Percentiles rank a stretch among this genome's conserved stretches.
Evolutionary conservation across 2,888 invertebrate genomes (phyloP).

Genomic region (Metacarcinus magister): DNA sequence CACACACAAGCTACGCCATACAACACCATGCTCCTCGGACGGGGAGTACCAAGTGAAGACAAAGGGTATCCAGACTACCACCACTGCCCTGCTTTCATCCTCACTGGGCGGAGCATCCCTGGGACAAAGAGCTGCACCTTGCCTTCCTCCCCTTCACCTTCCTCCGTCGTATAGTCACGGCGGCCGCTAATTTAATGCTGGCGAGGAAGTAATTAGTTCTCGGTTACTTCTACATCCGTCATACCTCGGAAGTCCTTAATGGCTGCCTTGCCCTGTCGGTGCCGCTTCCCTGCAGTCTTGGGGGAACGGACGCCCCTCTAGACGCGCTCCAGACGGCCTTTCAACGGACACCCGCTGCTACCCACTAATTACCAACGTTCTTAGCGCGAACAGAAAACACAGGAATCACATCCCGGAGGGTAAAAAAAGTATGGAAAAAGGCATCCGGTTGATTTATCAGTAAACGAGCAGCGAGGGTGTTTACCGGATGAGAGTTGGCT

Average conservation of each 20-base stretch:
- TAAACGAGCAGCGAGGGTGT: not conserved
- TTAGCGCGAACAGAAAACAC: constrained; percentile 17
- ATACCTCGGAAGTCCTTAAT: constrained; percentile 32
- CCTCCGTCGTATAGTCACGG: not conserved
- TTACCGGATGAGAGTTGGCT: not conserved
- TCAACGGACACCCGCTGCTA: not conserved
- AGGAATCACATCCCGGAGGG: constrained; percentile 37
- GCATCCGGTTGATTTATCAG: not conserved
- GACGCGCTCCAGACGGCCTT: not conserved
- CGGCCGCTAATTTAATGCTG: constrained; percentile 14
- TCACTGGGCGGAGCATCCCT: constrained; percentile 26
- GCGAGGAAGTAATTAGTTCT: constrained; percentile 53
- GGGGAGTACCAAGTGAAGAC: not conserved
- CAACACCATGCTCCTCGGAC: not conserved
- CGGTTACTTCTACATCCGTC: constrained; percentile 17
- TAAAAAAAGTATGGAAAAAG: not conserved
- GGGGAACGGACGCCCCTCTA: not conserved
- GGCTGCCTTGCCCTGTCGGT: not conserved
- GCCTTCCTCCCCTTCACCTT: constrained; percentile 26
- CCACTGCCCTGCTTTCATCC: not conserved
- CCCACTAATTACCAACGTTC: constrained; percentile 20
- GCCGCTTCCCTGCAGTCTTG: not conserved
- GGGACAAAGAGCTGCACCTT: not conserved
- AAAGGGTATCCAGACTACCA: not conserved
- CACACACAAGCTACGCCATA: not conserved